Evolutionary conservation across 2,888 invertebrate genomes (phyloP), one percentile per base, ranked within the genome.

Genomic region (Cosmopolites sordidus): DNA sequence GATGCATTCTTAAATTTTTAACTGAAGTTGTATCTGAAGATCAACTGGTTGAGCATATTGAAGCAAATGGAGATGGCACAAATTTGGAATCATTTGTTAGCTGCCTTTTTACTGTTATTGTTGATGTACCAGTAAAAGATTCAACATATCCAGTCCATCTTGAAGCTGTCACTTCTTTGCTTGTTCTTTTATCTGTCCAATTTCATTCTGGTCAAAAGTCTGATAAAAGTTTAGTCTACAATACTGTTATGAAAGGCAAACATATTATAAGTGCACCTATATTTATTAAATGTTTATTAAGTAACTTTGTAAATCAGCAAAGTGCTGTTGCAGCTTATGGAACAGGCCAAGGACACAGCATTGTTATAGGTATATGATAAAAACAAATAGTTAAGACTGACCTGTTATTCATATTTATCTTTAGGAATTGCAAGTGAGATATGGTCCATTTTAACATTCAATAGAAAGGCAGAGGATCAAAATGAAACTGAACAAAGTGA

Each of bases 11-110:
- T 54, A 96, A 96, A 72, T 96, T 92, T 70, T 78, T 97, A 37
- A 87, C 93, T 11, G 94, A 97, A 73, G 89, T 89, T 63, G 83
- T 94, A 11, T 88, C 89, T 0, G 96, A 97, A 72, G 89, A 89
- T 60, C 89, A 92, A 60, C 77, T 97, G 60, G 78, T 92, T 47
- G 83, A 88, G 60, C 92, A 95, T 69, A 82, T 94, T 60, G 89
- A 91, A 69, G 77, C 76, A 16, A 75, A 78, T 58, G 69, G 72
- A 54, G 65, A 60, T 60, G 65, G 64, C 40, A 60, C 63, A 42
- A 66, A 83, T 5, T 77, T 89, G 8, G 91, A 90, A 67, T 79
- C 84, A 67, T 78, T 93, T 29, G 79, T 92, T 50, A 85, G 85
- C 62, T 80, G 88, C 0, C 75, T 94, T 1, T 83, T 91, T 8